Conservation (phyloP, 1,140 invertebrate genomes). For the Gryllus bimaculatus region DNA sequence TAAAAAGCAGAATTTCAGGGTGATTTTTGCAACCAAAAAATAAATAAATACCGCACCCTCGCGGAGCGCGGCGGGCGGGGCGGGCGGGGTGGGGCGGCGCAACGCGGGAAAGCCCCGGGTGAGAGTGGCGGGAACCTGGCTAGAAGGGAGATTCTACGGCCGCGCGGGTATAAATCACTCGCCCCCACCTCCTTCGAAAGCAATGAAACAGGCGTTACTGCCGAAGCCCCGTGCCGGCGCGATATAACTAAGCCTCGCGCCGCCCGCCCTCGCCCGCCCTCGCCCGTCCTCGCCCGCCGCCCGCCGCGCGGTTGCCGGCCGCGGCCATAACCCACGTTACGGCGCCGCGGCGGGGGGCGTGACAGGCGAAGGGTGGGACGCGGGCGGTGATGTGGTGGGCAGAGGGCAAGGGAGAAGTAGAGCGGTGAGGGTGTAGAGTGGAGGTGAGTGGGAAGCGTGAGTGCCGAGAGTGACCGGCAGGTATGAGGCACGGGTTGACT, state of each 20-base stretch:
- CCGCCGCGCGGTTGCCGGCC: no score
- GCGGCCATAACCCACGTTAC: neutral
- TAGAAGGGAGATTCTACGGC: neutral
- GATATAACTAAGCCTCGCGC: neutral
- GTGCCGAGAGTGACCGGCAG: no score
- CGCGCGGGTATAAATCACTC: neutral
- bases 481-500: no score
- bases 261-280: no score
- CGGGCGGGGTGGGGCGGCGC: no score
- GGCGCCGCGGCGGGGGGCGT: neutral
- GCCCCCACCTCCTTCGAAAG: neutral
- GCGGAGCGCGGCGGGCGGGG: neutral
- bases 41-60: neutral
- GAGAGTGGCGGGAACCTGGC: neutral
- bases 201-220: neutral
- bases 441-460: no score
- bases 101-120: neutral
- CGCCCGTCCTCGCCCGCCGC: no score
- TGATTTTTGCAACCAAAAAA: neutral
- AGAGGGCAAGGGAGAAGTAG: no score
- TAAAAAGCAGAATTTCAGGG: no score
- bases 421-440: neutral
- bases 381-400: no score
- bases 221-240: no score
- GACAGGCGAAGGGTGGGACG: neutral